phyloP scores from a whole-genome alignment of 2,113 vertebrate species.

The Sinocyclocheilus anophthalmus region DNA sequence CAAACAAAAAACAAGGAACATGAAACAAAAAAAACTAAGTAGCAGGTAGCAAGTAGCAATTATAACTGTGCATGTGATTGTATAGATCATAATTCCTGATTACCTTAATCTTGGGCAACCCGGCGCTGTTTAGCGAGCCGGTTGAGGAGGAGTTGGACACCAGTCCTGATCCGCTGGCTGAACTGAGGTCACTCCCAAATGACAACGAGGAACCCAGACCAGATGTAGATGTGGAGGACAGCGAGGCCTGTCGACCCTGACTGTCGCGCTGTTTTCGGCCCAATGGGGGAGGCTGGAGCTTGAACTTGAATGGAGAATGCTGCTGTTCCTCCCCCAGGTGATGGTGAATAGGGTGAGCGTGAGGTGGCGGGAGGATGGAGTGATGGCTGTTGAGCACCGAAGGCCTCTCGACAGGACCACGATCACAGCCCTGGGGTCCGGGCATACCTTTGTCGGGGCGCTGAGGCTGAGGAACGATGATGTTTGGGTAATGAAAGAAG shows the following conservation, averaged over 20 bases:
- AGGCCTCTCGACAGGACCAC: slow-evolving; percentile 60
- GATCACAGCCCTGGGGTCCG: slow-evolving; percentile 58
- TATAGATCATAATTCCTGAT: background rate
- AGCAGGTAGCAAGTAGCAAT: no score
- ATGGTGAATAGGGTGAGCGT: slow-evolving; percentile 57
- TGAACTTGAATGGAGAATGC: slow-evolving; percentile 88
- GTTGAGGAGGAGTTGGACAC: slow-evolving; percentile 77
- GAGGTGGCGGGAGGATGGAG: slow-evolving; percentile 33
- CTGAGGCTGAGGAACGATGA: slow-evolving; percentile 86
- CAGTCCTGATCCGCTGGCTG: slow-evolving; percentile 75
- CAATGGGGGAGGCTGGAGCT: slow-evolving; percentile 87
- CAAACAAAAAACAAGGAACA: background rate
- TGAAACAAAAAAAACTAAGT: background rate
- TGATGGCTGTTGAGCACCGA: slow-evolving; percentile 44
- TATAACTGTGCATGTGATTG: background rate
- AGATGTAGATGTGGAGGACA: slow-evolving; percentile 73
- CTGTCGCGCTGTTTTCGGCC: slow-evolving; percentile 83
- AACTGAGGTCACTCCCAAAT: slow-evolving; percentile 77
- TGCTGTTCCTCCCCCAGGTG: slow-evolving; percentile 71
- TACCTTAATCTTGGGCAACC: slow-evolving; percentile 87
- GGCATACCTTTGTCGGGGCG: slow-evolving; percentile 72
- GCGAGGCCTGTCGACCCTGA: slow-evolving; percentile 67
- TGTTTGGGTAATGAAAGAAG: slow-evolving; percentile 89
- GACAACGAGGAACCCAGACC: slow-evolving; percentile 77
- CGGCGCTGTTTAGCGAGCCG: slow-evolving; percentile 75